A percentile compares a stretch with the other conserved stretches of the same genome.
Conservation (phyloP, 2,888 invertebrate genomes). For the Cheiracanthium punctorium region DNA sequence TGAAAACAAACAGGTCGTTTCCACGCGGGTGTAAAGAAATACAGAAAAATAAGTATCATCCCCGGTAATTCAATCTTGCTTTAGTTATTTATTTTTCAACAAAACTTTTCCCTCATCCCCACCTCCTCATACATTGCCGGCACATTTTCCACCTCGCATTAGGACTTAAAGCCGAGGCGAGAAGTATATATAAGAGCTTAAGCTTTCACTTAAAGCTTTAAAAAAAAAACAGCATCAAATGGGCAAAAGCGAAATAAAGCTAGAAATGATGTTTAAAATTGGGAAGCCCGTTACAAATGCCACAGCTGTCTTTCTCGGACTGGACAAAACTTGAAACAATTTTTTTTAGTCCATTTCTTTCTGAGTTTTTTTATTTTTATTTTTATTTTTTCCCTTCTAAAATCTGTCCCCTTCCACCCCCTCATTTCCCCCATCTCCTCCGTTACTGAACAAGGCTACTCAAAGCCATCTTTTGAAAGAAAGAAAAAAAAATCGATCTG, state of each 20-base stretch:
- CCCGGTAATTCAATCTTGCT: neutral
- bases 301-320: constrained; percentile 61
- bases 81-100: constrained; percentile 13
- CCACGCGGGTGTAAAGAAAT: neutral
- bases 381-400: constrained; percentile 20
- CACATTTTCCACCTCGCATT: constrained; percentile 59
- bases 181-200: constrained; percentile 68
- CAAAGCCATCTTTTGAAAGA: constrained; percentile 28
- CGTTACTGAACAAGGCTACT: constrained; percentile 31
- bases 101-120: constrained; percentile 3
- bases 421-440: constrained; percentile 5
- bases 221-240: constrained; percentile 58
- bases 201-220: constrained; percentile 64
- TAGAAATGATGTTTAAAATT: constrained; percentile 70
- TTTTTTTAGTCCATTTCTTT: constrained; percentile 21
- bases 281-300: constrained; percentile 66
- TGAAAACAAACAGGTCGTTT: neutral
- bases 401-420: constrained; percentile 19
- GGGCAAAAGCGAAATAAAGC: constrained; percentile 54
- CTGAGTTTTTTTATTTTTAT: constrained; percentile 40
- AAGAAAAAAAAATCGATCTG: constrained; percentile 51
- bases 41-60: neutral
- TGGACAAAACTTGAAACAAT: constrained; percentile 63
- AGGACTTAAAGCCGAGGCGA: constrained; percentile 58
- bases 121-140: constrained; percentile 5